Conservation (phyloP, 92 coral and sea anemone species). For the Blastomussa wellsi region DNA sequence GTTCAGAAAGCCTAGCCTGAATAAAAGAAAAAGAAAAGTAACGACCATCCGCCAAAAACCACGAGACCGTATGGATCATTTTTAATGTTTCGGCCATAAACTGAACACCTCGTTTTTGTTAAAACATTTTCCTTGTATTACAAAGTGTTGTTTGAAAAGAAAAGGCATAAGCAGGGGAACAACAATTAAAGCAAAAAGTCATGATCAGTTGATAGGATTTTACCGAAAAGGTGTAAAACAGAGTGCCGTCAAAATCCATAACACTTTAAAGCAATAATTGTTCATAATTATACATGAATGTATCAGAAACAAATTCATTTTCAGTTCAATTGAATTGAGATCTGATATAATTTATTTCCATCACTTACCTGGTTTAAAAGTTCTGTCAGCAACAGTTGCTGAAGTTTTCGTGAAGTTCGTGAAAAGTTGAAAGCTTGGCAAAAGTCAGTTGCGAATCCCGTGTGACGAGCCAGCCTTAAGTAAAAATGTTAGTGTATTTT, state of each 20-base stretch:
- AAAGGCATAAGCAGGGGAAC: not conserved
- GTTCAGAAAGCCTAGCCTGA: no score
- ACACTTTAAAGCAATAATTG: not conserved
- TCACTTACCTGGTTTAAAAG: slow-evolving; percentile 7
- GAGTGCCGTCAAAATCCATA: not conserved
- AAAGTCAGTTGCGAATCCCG: not conserved
- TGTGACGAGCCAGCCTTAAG: not conserved
- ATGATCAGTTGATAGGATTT: not conserved
- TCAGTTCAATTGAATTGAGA: not conserved
- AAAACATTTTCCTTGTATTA: not conserved
- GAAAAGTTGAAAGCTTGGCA: not conserved
- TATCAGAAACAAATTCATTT: not conserved
- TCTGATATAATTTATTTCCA: not conserved
- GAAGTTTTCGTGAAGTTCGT: not conserved
- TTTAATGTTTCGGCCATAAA: no score
- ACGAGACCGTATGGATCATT: no score
- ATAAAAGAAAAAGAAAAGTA: no score
- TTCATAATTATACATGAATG: not conserved
- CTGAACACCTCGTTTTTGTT: slow-evolving; percentile 2
- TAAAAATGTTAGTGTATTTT: not conserved
- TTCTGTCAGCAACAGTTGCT: not conserved
- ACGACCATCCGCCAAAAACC: no score
- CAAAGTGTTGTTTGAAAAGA: not conserved
- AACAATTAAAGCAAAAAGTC: not conserved
- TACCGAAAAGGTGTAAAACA: not conserved